Evolutionary conservation across 2,113 vertebrate species (phyloP), one percentile per base, ranked within the genome.

Genomic region (Motacilla tschutschensis): DNA sequence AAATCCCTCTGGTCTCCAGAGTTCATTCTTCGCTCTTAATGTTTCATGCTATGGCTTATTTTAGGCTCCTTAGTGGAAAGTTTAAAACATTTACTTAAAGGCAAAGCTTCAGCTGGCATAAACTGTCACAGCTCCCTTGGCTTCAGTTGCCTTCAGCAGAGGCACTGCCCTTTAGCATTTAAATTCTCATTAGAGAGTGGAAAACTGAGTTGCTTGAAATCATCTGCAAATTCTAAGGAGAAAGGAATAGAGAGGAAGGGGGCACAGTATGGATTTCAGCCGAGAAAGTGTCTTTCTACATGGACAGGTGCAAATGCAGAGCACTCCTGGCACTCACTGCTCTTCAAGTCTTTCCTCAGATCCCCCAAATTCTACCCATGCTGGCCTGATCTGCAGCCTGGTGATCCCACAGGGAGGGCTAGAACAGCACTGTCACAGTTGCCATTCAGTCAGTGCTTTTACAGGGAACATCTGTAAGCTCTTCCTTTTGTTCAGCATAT

Each of bases 1-100:
- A 93, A 93, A 94, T 94, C 93, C 90, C 83, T 92, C 90, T 91
- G 85, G 86, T 93, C 88, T 93, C 88, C 87, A 86, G 78, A 90
- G 72, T 92, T 91, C 93, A 88, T 94, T 95, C 90, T 94, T 94
- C 74, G 69, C 88, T 95, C 87, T 93, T 93, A 93, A 91, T 92
- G 92, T 94, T 94, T 95, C 89, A 90, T 90, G 79, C 90, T 91
- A 94, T 84, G 84, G 90, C 93, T 95, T 94, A 94, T 95, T 95
- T 94, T 93, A 93, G 92, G 75, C 90, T 88, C 81, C 79, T 94
- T 93, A 74, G 90, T 93, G 94, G 90, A 93, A 95, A 95, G 88
- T 91, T 95, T 91, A 94, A 94, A 93, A 90, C 79, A 60, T 92
- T 93, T 86, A 92, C 90, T 91, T 91, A 91, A 92, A 88, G 90